These are phyloP conservation scores for Sternotherus odoratus DNA, from an alignment of 2,797 vertebrate species.

Conservation along the genomic window DNA sequence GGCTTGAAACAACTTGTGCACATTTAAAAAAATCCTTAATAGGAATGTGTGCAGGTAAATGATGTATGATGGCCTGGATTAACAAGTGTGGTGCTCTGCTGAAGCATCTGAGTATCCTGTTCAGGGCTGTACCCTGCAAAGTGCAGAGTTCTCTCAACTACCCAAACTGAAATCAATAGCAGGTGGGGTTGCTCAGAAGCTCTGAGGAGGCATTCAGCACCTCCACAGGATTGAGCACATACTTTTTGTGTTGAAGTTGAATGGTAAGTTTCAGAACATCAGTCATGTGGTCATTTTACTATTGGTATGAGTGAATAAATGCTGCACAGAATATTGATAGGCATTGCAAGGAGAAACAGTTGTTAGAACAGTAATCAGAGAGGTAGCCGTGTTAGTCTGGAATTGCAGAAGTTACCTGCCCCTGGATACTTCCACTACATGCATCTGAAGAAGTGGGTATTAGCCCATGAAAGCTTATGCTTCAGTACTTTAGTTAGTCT, in stretches of 20 bases:
- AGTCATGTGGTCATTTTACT: neutral
- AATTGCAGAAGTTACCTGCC: too few species aligned
- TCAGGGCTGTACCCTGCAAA: neutral
- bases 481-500: too few species aligned
- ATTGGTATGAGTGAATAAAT: neutral
- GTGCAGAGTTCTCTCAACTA: neutral
- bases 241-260: neutral
- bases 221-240: neutral
- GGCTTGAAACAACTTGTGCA: neutral
- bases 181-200: neutral
- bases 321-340: neutral
- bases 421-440: too few species aligned
- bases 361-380: neutral
- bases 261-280: neutral
- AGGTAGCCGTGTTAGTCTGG: too few species aligned
- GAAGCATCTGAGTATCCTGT: neutral
- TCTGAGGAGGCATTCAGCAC: neutral
- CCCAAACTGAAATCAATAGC: neutral
- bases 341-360: neutral
- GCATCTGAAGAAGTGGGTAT: too few species aligned
- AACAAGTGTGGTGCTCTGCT: neutral
- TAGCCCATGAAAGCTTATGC: too few species aligned
- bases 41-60: neutral
- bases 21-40: neutral
- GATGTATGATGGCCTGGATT: neutral